Conservation (phyloP, 2,888 invertebrate species). For the Leistus spinibarbis region DNA sequence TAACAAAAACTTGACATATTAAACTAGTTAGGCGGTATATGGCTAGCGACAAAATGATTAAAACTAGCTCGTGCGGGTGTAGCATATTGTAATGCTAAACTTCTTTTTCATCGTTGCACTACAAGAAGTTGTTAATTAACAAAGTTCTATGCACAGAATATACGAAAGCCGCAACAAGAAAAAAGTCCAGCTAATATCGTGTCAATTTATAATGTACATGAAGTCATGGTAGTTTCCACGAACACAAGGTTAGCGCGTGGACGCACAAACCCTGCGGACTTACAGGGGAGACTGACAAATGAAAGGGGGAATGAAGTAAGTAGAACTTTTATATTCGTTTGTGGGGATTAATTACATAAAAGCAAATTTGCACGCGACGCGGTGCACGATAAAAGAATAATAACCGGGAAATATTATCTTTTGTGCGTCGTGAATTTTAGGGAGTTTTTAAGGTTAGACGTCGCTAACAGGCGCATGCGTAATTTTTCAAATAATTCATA, state of each 20-base stretch:
- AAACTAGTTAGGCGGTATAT: too few relatives aligned
- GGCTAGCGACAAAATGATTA: slow-evolving; percentile 11
- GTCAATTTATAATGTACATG: slow-evolving; percentile 23
- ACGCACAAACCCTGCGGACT: neutral
- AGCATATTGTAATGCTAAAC: neutral
- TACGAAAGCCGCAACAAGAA: neutral
- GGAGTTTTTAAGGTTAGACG: too few relatives aligned
- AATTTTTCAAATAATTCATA: too few relatives aligned
- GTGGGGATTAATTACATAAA: slow-evolving; percentile 25
- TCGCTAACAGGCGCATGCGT: too few relatives aligned
- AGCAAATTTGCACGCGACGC: slow-evolving; percentile 31
- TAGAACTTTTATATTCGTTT: slow-evolving; percentile 17
- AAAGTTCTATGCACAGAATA: neutral
- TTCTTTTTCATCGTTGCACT: neutral
- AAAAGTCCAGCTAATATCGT: slow-evolving; percentile 1
- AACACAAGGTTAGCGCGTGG: too few relatives aligned
- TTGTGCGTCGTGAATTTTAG: slow-evolving; percentile 2
- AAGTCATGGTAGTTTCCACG: slow-evolving; percentile 17
- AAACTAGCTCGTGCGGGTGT: slow-evolving; percentile 6
- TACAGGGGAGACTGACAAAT: neutral
- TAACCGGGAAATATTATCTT: slow-evolving; percentile 29
- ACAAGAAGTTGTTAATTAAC: slow-evolving; percentile 12
- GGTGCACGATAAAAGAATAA: slow-evolving; percentile 22
- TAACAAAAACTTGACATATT: too few relatives aligned
- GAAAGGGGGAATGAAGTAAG: neutral